These are phyloP conservation scores for Theonella swinhoei DNA, from an alignment of 37 sponge, comb jelly and placozoan species.

Conservation along the genomic window DNA sequence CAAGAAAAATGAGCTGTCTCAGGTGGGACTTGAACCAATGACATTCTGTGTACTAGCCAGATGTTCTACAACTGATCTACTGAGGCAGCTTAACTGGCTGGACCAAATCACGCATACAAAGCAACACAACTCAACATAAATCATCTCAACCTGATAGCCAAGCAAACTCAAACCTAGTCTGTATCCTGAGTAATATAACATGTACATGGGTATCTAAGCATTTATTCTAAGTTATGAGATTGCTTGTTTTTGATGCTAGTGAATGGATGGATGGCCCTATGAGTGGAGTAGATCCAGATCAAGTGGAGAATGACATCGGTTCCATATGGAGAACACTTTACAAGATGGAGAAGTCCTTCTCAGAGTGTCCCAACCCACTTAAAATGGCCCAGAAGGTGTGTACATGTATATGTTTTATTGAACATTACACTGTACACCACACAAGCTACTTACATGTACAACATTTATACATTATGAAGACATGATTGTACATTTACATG, in stretches of 20 bases:
- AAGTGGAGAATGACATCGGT: constrained; percentile 93
- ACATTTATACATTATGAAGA: too few relatives aligned
- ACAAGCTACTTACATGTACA: background rate
- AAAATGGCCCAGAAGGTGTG: constrained; percentile 89
- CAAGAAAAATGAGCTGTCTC: too few relatives aligned
- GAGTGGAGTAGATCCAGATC: constrained; percentile 91
- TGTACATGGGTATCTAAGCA: background rate
- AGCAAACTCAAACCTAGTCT: background rate
- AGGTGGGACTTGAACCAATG: too few relatives aligned
- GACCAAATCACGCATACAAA: too few relatives aligned
- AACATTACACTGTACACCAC: background rate
- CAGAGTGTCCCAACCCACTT: constrained; percentile 82
- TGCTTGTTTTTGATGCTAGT: constrained; percentile 28
- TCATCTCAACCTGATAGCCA: background rate
- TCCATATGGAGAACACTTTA: constrained; percentile 89
- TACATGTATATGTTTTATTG: background rate
- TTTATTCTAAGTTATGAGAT: background rate
- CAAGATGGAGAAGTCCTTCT: constrained; percentile 92
- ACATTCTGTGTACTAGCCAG: background rate
- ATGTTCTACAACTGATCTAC: background rate
- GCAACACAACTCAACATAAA: background rate
- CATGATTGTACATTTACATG: too few relatives aligned
- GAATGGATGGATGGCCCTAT: constrained; percentile 95
- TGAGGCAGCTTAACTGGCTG: too few relatives aligned
- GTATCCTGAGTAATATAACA: too few relatives aligned